phyloP scores from a whole-genome alignment of 2,888 invertebrate species.

The Agriopis leucophaearia region DNA sequence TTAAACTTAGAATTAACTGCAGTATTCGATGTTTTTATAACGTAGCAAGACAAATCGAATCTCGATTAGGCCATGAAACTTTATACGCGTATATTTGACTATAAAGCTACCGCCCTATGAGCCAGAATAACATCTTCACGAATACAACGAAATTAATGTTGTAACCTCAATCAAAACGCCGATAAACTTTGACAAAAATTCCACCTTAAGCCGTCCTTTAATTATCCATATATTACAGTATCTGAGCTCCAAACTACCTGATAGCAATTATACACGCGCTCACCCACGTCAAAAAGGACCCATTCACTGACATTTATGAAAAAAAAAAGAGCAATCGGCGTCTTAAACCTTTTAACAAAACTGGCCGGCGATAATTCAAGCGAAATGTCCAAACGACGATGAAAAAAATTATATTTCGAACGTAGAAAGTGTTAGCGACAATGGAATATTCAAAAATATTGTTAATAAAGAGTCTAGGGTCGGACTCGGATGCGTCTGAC shows the following conservation, averaged over 20 bases:
- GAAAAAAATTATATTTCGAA: conserved; percentile 76
- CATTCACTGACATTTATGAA: conserved; percentile 77
- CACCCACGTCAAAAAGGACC: conserved; percentile 82
- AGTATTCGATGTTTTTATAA: conserved; percentile 75
- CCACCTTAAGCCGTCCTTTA: conserved; percentile 84
- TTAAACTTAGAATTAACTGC: conserved; percentile 65
- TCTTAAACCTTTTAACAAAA: conserved; percentile 83
- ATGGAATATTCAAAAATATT: conserved; percentile 85
- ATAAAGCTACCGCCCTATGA: conserved; percentile 81
- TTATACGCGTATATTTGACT: conserved; percentile 50
- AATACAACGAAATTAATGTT: conserved; percentile 65
- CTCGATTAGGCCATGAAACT: conserved; percentile 65
- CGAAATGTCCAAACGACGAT: conserved; percentile 83
- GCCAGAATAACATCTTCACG: conserved; percentile 65
- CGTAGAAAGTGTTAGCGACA: conserved; percentile 86
- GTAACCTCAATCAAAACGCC: conserved; percentile 85
- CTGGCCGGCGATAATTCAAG: conserved; percentile 85
- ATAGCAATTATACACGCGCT: conserved; percentile 85
- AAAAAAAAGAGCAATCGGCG: conserved; percentile 74
- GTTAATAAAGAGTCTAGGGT: conserved; percentile 82
- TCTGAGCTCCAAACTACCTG: conserved; percentile 81
- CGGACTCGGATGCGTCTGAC: conserved; percentile 61
- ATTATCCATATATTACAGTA: conserved; percentile 85
- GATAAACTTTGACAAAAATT: conserved; percentile 86
- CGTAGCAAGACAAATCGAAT: conserved; percentile 79